Evolutionary conservation across 2,113 vertebrate genomes (phyloP).

Genomic region (Anseranas semipalmata): DNA sequence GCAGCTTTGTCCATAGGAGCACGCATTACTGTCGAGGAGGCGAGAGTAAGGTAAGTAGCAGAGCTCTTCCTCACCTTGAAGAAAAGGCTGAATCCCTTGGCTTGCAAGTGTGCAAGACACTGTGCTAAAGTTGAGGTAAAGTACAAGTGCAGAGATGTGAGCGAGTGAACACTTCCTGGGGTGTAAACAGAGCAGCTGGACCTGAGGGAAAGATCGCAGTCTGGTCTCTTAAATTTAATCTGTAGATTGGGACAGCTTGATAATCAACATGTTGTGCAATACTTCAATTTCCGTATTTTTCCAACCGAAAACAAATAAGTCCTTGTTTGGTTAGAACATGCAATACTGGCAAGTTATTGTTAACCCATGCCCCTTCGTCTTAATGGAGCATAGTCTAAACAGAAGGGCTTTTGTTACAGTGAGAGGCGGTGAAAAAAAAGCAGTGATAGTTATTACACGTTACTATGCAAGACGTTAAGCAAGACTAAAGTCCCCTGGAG

Average conservation of each 20-base stretch:
- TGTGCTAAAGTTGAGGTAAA: neutral
- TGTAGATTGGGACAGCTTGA: conserved; percentile 32
- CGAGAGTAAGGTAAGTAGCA: neutral
- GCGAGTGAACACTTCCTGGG: neutral
- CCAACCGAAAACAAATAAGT: conserved; percentile 30
- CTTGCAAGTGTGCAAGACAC: neutral
- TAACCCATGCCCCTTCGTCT: conserved; percentile 30
- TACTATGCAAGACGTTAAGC: neutral
- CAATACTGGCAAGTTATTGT: conserved; percentile 52
- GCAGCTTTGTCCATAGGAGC: neutral
- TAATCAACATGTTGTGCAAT: conserved; percentile 38
- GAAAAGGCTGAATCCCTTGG: neutral
- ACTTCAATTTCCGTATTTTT: conserved; percentile 55
- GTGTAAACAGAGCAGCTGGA: neutral
- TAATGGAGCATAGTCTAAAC: conserved; percentile 42
- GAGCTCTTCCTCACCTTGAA: neutral
- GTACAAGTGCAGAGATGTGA: neutral
- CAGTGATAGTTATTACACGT: neutral
- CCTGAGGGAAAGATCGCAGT: neutral
- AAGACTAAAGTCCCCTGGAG: neutral
- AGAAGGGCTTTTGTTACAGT: conserved; percentile 47
- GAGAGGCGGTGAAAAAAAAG: neutral
- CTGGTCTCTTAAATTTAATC: conserved; percentile 17
- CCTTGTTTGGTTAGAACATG: conserved; percentile 24
- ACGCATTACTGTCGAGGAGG: neutral